Evolutionary conservation across 1,140 invertebrate genomes (phyloP), one percentile per base, ranked within the genome.

Genomic region (Danaus melanippus): DNA sequence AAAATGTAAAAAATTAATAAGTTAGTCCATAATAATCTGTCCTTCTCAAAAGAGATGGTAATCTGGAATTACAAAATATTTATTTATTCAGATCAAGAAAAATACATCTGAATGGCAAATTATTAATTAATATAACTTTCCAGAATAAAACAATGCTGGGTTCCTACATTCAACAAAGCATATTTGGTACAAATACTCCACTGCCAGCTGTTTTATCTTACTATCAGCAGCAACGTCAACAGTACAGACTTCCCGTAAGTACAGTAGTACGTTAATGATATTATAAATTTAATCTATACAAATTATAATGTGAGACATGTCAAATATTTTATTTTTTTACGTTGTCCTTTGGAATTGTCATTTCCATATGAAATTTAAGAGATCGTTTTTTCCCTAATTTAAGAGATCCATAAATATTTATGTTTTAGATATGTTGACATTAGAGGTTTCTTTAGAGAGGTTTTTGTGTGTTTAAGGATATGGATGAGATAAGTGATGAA

Each of bases 71-170:
- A 15, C 15, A 32, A 32, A 7, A 5, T 8, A 32, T 32, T 7
- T 1, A 5, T 32, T 32, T 32, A 32, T 3, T 0, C 5, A 32
- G 21, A 32, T 3, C 21, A 32, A 32, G 0, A 32, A 32, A 32
- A 32, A 32, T 32, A 8, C 21, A 32, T 3, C 21, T 32, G 21
- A 32, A 32, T 4, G 21, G 21, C 6, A 3, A 32, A 32, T 32
- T 32, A 32, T 7, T 32, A 4, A 32, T 7, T 32, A 32, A 32
- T 32, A 5, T 32, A 32, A 32, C 56, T 50, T 81, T 77, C 48
- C 74, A 87, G 84, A 83, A 86, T 44, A 82, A 81, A 60, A 88
- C 86, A 4, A 88, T 88, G 84, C 59, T 88, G n/a, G 83, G 83
- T 6, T 87, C 85, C 4, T 88, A 79, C 47, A 75, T 87, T 40